A percentile compares a stretch with the other conserved stretches of the same genome.
Evolutionary conservation across 2,113 vertebrate genomes (phyloP).

Genomic region (Neolamprologus sp.): DNA sequence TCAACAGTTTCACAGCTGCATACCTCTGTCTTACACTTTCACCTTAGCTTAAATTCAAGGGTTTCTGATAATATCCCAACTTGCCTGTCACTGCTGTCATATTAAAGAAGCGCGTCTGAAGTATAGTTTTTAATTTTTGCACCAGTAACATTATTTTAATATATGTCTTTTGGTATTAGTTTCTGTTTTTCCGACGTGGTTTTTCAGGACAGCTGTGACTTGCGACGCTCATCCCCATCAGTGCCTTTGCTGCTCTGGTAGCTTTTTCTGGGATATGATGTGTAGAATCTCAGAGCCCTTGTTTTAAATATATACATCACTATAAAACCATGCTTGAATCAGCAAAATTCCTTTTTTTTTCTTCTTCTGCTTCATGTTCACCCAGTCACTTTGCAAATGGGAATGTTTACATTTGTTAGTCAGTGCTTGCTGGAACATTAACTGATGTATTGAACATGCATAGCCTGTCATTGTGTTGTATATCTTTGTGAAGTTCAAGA

Average conservation of each 20-base stretch:
- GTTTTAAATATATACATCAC: neutral
- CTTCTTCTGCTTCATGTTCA: neutral
- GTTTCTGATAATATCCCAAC: neutral
- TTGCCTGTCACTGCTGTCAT: neutral
- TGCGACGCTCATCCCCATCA: neutral
- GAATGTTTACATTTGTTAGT: slow-evolving; percentile 39
- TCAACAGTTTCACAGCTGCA: neutral
- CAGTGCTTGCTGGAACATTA: neutral
- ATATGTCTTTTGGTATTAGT: neutral
- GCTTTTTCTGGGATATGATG: neutral
- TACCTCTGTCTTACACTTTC: slow-evolving; percentile 8
- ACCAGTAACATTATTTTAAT: neutral
- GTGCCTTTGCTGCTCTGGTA: slow-evolving; percentile 45
- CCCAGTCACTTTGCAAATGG: neutral
- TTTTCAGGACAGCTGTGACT: neutral
- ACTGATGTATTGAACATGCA: neutral
- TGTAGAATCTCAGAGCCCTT: neutral
- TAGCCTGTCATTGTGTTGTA: neutral
- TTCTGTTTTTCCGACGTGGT: neutral
- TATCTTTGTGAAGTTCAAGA: neutral
- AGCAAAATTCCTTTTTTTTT: neutral
- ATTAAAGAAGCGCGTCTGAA: neutral
- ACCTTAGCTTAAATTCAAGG: neutral
- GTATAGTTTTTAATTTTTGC: neutral
- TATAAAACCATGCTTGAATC: neutral